Conservation (phyloP, 2,797 vertebrate species). For the Petrocephalus sullivani region DNA sequence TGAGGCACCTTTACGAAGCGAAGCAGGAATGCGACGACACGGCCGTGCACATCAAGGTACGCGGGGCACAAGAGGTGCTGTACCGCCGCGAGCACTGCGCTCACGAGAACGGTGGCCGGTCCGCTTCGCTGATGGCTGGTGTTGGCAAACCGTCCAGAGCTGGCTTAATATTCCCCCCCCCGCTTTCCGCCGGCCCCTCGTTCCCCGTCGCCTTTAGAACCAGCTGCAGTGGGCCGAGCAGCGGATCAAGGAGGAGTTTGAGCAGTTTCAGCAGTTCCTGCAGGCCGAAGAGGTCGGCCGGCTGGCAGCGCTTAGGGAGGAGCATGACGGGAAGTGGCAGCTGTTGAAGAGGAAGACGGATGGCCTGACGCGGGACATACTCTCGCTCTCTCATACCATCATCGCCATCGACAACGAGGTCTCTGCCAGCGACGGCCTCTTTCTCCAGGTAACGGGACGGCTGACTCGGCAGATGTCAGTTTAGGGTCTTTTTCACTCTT, state of each 20-base stretch:
- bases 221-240: slow-evolving; percentile 61
- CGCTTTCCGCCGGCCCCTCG: neutral
- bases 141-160: neutral
- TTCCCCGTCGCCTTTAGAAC: slow-evolving; percentile 40
- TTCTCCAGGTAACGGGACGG: slow-evolving; percentile 54
- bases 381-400: slow-evolving; percentile 60
- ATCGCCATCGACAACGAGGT: slow-evolving; percentile 65
- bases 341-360: slow-evolving; percentile 61
- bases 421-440: slow-evolving; percentile 45
- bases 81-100: neutral
- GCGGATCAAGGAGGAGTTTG: slow-evolving; percentile 59
- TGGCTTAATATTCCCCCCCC: neutral
- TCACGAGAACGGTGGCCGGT: neutral
- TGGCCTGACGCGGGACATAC: slow-evolving; percentile 58
- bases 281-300: slow-evolving; percentile 51
- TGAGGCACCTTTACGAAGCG: slow-evolving; percentile 64
- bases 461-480: neutral
- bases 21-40: slow-evolving; percentile 71
- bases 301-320: slow-evolving; percentile 50
- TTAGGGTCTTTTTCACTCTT: neutral
- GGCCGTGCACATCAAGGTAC: slow-evolving; percentile 72
- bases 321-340: slow-evolving; percentile 60
- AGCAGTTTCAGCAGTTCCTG: slow-evolving; percentile 58
- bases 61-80: neutral
- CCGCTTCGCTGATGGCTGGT: neutral